Percentiles rank a stretch among this genome's conserved stretches.
These are phyloP conservation scores for Chiroxiphia lanceolata DNA, from an alignment of 2,797 vertebrate species.

Conservation along the genomic window DNA sequence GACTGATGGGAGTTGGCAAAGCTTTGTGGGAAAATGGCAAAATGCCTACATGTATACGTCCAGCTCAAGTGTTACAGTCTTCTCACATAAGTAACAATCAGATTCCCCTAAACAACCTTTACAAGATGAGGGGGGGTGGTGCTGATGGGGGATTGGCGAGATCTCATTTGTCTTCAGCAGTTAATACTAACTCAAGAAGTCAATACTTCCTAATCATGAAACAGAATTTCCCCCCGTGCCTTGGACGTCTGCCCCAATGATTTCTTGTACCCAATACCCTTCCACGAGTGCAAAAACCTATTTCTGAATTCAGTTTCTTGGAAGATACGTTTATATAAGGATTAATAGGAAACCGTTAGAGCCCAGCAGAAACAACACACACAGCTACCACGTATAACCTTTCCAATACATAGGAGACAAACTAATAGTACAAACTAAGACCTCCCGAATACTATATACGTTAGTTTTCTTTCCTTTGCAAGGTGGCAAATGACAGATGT, in stretches of 20 bases:
- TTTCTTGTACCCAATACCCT: background rate
- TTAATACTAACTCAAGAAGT: background rate
- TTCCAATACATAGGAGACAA: background rate
- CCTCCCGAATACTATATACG: rapidly evolving
- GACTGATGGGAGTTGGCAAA: constrained; percentile 32
- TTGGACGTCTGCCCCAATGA: background rate
- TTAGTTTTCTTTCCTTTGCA: background rate
- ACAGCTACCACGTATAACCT: background rate
- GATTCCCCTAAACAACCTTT: background rate
- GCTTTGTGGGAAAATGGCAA: constrained; percentile 46
- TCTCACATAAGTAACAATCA: background rate
- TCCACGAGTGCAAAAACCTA: background rate
- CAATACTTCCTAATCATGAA: background rate
- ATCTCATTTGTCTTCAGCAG: background rate
- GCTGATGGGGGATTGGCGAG: rapidly evolving
- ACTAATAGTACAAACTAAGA: background rate
- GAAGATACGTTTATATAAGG: background rate
- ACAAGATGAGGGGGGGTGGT: too few relatives aligned
- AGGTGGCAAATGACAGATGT: background rate
- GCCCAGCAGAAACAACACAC: background rate
- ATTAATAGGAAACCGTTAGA: background rate
- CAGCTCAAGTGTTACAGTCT: background rate
- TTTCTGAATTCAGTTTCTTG: background rate
- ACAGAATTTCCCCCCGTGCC: background rate
- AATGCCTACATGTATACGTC: background rate